Evolutionary conservation across 2,113 vertebrate genomes (phyloP).

Genomic region (Clarias gariepinus): DNA sequence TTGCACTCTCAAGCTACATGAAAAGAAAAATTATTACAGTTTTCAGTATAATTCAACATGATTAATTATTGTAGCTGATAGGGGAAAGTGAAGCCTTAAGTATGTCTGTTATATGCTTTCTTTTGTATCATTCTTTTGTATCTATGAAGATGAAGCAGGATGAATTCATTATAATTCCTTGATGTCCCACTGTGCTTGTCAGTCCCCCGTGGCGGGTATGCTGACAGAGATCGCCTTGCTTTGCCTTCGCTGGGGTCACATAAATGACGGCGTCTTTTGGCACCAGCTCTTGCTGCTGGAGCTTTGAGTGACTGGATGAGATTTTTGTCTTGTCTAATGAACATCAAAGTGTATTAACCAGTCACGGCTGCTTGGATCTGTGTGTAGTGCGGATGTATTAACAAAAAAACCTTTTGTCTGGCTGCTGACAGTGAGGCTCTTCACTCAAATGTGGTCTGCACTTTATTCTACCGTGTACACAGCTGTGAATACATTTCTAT

Average conservation of each 20-base stretch:
- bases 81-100: neutral
- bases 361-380: constrained; percentile 6
- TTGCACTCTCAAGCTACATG: neutral
- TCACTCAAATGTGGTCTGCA: neutral
- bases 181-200: neutral
- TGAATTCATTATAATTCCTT: constrained; percentile 18
- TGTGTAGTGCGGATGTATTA: constrained; percentile 17
- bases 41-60: neutral
- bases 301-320: constrained; percentile 29
- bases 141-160: constrained; percentile 8
- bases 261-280: constrained; percentile 10
- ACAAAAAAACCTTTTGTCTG: constrained; percentile 42
- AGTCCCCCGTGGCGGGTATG: neutral
- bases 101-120: constrained; percentile 4
- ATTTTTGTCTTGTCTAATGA: constrained; percentile 43
- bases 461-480: neutral
- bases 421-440: neutral
- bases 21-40: neutral
- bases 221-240: neutral
- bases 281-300: constrained; percentile 28
- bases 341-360: constrained; percentile 32
- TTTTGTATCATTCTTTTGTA: neutral
- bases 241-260: constrained; percentile 11
- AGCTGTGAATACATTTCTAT: neutral
- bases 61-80: neutral